Evolutionary conservation across 2,797 vertebrate genomes (phyloP).

Genomic region (Argya squamiceps): DNA sequence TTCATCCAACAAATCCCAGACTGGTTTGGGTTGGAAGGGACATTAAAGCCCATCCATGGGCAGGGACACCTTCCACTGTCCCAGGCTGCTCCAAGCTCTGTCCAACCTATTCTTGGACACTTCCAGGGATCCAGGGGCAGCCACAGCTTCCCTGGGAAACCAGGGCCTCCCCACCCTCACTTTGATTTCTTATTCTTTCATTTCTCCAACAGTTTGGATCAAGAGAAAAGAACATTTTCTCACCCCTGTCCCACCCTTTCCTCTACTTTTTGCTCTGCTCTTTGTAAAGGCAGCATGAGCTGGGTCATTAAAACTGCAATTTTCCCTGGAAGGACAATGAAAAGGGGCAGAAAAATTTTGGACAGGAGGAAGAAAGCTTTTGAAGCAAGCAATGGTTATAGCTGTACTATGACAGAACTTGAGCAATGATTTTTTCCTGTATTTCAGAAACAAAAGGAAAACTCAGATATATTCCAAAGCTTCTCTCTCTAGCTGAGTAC

Average conservation of each 20-base stretch:
- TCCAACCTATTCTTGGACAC: neutral
- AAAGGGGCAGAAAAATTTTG: neutral
- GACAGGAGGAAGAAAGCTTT: neutral
- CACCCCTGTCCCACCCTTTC: neutral
- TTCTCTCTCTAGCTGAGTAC: neutral
- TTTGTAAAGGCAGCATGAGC: neutral
- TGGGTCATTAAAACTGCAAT: neutral
- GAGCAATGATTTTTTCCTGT: neutral
- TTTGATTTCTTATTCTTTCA: neutral
- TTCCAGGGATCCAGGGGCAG: neutral
- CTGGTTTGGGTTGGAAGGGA: neutral
- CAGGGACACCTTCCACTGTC: neutral
- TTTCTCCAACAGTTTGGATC: neutral
- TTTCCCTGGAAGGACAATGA: neutral
- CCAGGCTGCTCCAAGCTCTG: fast-evolving
- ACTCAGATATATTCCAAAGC: neutral
- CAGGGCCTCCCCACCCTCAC: fast-evolving
- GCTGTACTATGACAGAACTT: neutral
- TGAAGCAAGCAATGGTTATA: neutral
- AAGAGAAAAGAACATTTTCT: neutral
- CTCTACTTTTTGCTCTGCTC: neutral
- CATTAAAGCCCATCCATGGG: neutral
- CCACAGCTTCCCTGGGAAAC: neutral
- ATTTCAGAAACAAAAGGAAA: neutral
- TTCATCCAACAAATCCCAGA: neutral